Conservation (phyloP, 2,888 invertebrate species). For the Saturnia japonica region DNA sequence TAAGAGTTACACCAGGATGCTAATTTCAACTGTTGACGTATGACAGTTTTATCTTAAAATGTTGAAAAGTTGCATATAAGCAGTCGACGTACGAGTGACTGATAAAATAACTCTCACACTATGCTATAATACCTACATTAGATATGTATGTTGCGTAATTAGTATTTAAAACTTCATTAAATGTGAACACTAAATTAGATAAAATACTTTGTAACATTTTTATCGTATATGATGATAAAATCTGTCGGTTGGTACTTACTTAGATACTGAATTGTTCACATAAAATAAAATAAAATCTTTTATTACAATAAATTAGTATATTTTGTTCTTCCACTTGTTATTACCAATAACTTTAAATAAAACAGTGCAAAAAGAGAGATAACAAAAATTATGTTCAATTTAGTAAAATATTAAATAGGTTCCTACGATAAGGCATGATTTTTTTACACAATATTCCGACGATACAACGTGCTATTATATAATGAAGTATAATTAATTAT, state of each 20-base stretch:
- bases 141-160: constrained; percentile 12
- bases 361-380: neutral
- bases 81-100: neutral
- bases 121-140: neutral
- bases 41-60: neutral
- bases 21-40: neutral
- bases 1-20: too few species aligned
- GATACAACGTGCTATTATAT: neutral
- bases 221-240: constrained; percentile 18
- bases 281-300: constrained; percentile 1
- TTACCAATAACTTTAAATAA: neutral
- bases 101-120: neutral
- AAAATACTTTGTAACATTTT: constrained; percentile 5
- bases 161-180: neutral
- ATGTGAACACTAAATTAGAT: constrained; percentile 15
- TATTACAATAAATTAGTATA: neutral
- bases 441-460: neutral
- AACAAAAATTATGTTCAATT: neutral
- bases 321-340: neutral
- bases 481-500: neutral
- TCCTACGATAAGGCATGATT: neutral
- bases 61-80: neutral
- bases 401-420: neutral
- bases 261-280: neutral
- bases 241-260: constrained; percentile 3